Conservation (phyloP, 2,113 vertebrate species). For the Crocuta crocuta region DNA sequence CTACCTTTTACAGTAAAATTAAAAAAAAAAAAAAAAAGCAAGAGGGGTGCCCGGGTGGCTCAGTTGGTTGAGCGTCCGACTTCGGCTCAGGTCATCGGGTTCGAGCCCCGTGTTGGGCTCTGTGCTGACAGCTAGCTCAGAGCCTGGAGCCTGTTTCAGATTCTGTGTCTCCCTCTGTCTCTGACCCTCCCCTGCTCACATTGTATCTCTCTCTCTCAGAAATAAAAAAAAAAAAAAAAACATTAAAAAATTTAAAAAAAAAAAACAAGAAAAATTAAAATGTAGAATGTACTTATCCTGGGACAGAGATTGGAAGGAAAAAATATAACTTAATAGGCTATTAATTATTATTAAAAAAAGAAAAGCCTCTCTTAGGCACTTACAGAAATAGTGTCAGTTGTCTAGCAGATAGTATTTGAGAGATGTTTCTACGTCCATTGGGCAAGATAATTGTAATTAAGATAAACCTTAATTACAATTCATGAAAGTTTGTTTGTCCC, state of each 20-base stretch:
- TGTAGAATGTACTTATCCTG: background rate
- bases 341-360: background rate
- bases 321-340: background rate
- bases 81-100: too few relatives aligned
- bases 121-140: too few relatives aligned
- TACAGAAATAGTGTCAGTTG: background rate
- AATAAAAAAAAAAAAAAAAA: too few relatives aligned
- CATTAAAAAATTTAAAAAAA: too few relatives aligned
- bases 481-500: slow-evolving; percentile 3
- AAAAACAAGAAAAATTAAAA: background rate
- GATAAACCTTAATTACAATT: slow-evolving; percentile 58
- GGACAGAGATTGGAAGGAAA: background rate
- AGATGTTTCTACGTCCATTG: background rate
- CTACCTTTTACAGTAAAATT: background rate
- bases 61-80: too few relatives aligned
- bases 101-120: too few relatives aligned
- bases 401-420: background rate
- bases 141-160: too few relatives aligned
- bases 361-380: background rate
- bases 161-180: too few relatives aligned
- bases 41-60: too few relatives aligned
- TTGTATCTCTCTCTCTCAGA: too few relatives aligned
- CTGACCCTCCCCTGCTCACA: too few relatives aligned
- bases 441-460: slow-evolving; percentile 32
- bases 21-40: background rate